Evolutionary conservation across 2,888 invertebrate genomes (phyloP), one percentile per base, ranked within the genome.

Genomic region (Camptogramma bilineatum): DNA sequence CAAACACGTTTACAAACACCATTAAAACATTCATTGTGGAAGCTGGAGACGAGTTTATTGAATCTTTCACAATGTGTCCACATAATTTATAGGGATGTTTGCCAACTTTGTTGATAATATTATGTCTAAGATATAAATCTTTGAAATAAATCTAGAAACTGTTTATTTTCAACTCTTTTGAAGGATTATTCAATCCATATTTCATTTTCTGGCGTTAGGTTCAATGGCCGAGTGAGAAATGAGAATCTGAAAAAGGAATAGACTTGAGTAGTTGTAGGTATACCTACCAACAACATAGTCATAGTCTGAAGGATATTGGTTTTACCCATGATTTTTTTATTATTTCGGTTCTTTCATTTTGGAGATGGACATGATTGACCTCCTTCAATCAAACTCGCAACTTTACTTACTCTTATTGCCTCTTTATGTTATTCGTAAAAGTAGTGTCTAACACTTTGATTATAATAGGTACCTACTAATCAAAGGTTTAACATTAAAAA

Each of bases 61-160:
- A 28, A 34, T 34, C 28, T 17, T 16, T 28, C 48, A 48, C 21
- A 9, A 3, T 8, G 8, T 31, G 31, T 34, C 34, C 18, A 34
- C 52, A 10, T 52, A 17, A 34, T 34, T 52, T 52, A 34, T 52
- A 31, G 16, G 34, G 52, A 9, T 52, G 10, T 52, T 18, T 13
- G 16, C 17, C 18, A 34, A 18, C 34, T 52, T 52, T 52, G 31
- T 13, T 17, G 44, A 16, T 16, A 44, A 17, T 16, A 8, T 0
- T 17, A 7, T 10, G 8, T 8, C 13, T 2, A 13, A 44, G 44
- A 44, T 44, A 42, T 42, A 44, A 44, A 39, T 39, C 39, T 39
- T 13, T 13, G n/a, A 39, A 39, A 39, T 39, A 39, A 39, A 44
- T 39, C 34, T 39, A 39, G 3, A 39, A 39, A 13, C 13, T 39